Evolutionary conservation across 2,888 invertebrate species (phyloP), one percentile per base, ranked within the genome.

Genomic region (Phorcus lineatus): DNA sequence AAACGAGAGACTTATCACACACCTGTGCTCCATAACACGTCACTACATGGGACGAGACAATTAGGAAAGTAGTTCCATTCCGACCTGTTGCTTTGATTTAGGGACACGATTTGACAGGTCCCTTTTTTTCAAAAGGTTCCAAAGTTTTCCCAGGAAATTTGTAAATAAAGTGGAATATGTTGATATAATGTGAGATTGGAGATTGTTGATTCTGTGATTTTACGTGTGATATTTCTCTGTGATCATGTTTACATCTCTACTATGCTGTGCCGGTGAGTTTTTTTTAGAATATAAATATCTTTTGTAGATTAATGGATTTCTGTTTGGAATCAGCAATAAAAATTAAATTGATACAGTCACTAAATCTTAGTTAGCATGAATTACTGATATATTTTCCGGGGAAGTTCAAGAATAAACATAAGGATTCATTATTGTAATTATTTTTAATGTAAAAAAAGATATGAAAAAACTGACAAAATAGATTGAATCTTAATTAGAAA

Each of bases 231-330:
- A 36, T 1, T 54, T 17, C 19, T 28, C n/a, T 2, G 19, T 24
- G 22, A 66, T 28, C 17, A 82, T 82, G 82, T 78, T 80, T 67
- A 78, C 80, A 11, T 82, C 82, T 13, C 62, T 82, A 66, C 55
- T 82, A 17, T 82, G 78, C 67, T 82, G 82, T 22, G 66, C 74
- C 70, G 80, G 82, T 82, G 54, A 82, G 82, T 19, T 19, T 57
- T 74, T 31, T 28, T 47, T 47, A 11, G 47, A 47, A 47, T 47
- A 11, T 47, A 11, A 47, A 11, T 7, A 36, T 36, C 7, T 36
- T 36, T 4, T 36, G 36, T 36, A n/a, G n/a, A n/a, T n/a, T 36
- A 36, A 36, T 36, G 36, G 36, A 36, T 6, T 6, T 36, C 36
- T 36, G 36, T n/a, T n/a, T n/a, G n/a, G n/a, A n/a, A n/a, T 36